Conservation (phyloP, 1,140 invertebrate species). For the Anadara kagoshimensis region DNA sequence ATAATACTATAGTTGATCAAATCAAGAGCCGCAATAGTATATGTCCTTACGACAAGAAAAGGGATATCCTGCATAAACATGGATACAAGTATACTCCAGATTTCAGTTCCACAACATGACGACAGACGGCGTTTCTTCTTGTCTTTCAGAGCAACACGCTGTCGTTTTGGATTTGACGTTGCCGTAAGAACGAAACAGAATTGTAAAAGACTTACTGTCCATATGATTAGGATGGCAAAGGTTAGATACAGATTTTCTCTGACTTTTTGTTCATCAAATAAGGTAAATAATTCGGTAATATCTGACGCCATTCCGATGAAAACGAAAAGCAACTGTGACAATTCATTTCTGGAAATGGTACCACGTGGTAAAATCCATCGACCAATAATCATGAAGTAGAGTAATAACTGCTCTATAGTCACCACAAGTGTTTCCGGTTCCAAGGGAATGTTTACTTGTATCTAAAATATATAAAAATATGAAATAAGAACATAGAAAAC, state of each 20-base stretch:
- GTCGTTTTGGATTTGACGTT: conserved; percentile 49
- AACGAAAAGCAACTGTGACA: conserved; percentile 91
- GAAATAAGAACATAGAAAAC: neutral
- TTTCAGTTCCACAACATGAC: conserved; percentile 51
- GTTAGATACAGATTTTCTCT: conserved; percentile 46
- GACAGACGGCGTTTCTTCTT: conserved; percentile 2
- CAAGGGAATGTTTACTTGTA: conserved; percentile 48
- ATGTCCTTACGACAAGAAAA: conserved; percentile 85
- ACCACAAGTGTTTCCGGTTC: conserved; percentile 78
- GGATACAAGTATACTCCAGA: conserved; percentile 81
- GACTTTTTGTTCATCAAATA: conserved; percentile 78
- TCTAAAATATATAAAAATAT: conserved; percentile 32
- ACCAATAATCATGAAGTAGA: conserved; percentile 90
- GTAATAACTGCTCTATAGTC: conserved; percentile 87
- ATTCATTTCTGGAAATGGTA: conserved; percentile 91
- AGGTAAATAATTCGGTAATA: conserved; percentile 96
- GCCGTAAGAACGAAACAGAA: conserved; percentile 63
- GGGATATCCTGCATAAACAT: conserved; percentile 82
- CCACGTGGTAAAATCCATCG: conserved; percentile 92
- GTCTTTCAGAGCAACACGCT: conserved; percentile 20
- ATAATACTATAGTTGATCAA: conserved; percentile 93
- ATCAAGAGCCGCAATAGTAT: conserved; percentile 86
- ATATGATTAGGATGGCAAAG: conserved; percentile 59
- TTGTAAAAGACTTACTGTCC: conserved; percentile 89
- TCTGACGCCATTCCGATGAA: conserved; percentile 88